These are phyloP conservation scores for Hybognathus amarus DNA, from an alignment of 2,797 vertebrate species.

Conservation along the genomic window DNA sequence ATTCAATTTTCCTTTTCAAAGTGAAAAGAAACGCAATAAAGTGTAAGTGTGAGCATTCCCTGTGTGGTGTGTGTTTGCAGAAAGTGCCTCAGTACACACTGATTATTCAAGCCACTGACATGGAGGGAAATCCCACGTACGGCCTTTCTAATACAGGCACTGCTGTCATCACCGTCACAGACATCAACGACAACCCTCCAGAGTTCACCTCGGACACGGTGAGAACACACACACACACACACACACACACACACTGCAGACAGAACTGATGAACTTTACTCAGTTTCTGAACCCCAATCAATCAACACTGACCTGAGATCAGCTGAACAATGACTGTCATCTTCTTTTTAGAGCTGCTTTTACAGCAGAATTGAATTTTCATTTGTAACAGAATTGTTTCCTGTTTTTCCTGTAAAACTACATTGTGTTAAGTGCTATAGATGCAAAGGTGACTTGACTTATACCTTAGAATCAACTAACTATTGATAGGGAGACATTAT, in stretches of 20 bases:
- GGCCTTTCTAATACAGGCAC: constrained; percentile 98
- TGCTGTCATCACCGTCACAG: constrained; percentile 93
- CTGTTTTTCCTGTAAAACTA: not conserved
- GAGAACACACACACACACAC: too few species aligned
- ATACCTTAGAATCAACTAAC: not conserved
- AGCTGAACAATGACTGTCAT: not conserved
- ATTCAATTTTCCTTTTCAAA: not conserved
- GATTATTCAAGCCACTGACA: constrained; percentile 99
- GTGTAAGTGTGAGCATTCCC: not conserved
- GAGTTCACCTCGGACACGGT: constrained; percentile 86
- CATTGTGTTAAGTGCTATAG: not conserved
- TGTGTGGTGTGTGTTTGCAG: constrained; percentile 66
- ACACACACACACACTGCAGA: too few species aligned
- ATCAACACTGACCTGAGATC: not conserved
- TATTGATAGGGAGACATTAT: not conserved
- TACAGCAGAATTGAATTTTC: not conserved
- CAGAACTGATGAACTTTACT: not conserved
- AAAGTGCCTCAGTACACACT: constrained; percentile 98
- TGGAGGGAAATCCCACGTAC: constrained; percentile 95
- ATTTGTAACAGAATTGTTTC: not conserved
- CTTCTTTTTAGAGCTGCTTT: not conserved
- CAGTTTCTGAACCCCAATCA: not conserved
- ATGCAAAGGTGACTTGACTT: not conserved
- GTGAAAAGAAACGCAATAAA: not conserved
- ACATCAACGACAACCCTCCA: constrained; percentile 96